Evolutionary conservation across 2,113 vertebrate species (phyloP).

Genomic region (Tupaia chinensis): DNA sequence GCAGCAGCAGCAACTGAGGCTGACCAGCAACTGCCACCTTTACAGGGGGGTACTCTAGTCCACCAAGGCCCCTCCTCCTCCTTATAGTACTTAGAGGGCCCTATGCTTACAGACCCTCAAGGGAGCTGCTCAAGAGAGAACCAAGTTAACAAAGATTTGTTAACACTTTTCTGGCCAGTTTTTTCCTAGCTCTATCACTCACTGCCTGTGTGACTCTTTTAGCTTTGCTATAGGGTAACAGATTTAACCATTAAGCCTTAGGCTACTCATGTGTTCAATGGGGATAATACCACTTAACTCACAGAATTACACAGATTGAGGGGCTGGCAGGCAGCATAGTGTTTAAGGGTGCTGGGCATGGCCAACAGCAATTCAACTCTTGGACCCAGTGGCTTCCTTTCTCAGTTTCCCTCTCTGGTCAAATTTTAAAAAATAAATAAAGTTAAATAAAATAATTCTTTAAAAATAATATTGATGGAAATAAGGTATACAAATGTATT

Average conservation of each 20-base stretch:
- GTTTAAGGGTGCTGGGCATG: too few species aligned
- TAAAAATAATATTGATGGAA: background rate
- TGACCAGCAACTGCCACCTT: background rate
- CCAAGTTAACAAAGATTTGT: background rate
- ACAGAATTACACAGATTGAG: background rate
- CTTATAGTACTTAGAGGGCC: background rate
- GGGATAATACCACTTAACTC: background rate
- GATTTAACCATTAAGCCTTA: background rate
- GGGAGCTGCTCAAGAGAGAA: conserved; percentile 19
- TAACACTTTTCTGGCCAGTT: background rate
- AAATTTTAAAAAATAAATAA: too few species aligned
- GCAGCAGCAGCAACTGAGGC: background rate
- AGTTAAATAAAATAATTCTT: too few species aligned
- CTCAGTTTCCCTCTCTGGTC: too few species aligned
- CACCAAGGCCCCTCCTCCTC: background rate
- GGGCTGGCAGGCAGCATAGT: too few species aligned
- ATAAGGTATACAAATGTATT: background rate
- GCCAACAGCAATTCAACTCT: too few species aligned
- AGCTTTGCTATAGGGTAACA: background rate
- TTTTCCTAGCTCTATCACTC: background rate
- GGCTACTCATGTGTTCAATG: background rate
- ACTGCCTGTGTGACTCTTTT: background rate
- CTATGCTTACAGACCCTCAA: background rate
- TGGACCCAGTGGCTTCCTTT: too few species aligned
- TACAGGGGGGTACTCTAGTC: background rate